Evolutionary conservation across 2,797 vertebrate genomes (phyloP).

Genomic region (Eleutherodactylus coqui): DNA sequence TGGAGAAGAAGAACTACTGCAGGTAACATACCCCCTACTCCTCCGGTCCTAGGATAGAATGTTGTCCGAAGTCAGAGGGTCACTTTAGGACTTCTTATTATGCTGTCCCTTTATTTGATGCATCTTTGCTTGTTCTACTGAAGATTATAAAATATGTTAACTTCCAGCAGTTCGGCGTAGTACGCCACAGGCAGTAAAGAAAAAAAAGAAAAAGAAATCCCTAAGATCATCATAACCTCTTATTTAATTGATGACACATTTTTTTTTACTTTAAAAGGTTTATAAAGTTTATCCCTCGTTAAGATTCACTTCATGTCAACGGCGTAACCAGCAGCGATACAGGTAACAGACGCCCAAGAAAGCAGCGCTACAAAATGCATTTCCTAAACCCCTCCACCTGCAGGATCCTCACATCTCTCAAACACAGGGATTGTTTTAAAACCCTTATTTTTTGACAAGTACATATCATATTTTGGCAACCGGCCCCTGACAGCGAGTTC

Average conservation of each 20-base stretch:
- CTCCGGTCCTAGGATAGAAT: too few species aligned
- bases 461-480: conserved; percentile 47
- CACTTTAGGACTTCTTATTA: too few species aligned
- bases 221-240: conserved; percentile 58
- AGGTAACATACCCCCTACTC: too few species aligned
- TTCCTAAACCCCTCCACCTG: conserved; percentile 23
- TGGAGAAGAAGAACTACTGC: too few species aligned
- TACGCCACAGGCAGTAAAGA: conserved; percentile 7
- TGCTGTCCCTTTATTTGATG: neutral
- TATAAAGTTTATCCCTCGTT: conserved; percentile 53
- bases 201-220: conserved; percentile 53
- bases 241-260: conserved; percentile 30
- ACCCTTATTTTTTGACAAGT: conserved; percentile 53
- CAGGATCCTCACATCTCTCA: conserved; percentile 31
- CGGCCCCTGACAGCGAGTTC: conserved; percentile 33
- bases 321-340: conserved; percentile 20
- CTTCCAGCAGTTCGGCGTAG: conserved; percentile 43
- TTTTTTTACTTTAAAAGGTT: conserved; percentile 46
- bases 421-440: neutral
- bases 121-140: conserved; percentile 10
- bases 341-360: conserved; percentile 26
- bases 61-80: too few species aligned
- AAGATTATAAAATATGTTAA: conserved; percentile 44
- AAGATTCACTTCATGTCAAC: conserved; percentile 34
- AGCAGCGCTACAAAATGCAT: conserved; percentile 4